Conservation (phyloP, 2,888 invertebrate genomes). For the Cantharis rustica region DNA sequence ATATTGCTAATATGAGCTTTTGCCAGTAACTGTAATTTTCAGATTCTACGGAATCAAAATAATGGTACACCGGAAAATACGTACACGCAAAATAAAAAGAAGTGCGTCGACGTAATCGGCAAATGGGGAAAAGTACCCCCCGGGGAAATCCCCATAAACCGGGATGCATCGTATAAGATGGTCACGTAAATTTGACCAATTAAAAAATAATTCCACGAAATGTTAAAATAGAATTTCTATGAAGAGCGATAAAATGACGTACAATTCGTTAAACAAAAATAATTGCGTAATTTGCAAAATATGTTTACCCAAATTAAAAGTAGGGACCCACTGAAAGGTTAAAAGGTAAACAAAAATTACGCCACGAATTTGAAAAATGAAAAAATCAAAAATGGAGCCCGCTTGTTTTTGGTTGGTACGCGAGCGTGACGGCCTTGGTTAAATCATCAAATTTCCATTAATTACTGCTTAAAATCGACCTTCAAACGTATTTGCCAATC, state of each 20-base stretch:
- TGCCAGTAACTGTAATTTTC: no score
- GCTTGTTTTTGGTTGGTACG: neutral
- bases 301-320: neutral
- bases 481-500: neutral
- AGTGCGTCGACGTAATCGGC: neutral
- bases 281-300: neutral
- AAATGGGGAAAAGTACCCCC: neutral
- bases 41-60: neutral
- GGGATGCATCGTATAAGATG: no score
- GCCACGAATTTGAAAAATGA: neutral
- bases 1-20: no score
- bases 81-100: neutral
- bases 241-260: neutral
- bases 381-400: neutral
- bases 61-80: neutral
- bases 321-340: neutral
- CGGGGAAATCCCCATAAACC: neutral
- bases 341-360: neutral
- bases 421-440: neutral
- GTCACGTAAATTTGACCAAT: neutral
- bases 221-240: neutral
- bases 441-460: conserved; percentile 2
- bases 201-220: neutral
- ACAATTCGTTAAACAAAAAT: neutral
- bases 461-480: neutral